Evolutionary conservation across 2,113 vertebrate genomes (phyloP).

Genomic region (Syngnathus typhle): DNA sequence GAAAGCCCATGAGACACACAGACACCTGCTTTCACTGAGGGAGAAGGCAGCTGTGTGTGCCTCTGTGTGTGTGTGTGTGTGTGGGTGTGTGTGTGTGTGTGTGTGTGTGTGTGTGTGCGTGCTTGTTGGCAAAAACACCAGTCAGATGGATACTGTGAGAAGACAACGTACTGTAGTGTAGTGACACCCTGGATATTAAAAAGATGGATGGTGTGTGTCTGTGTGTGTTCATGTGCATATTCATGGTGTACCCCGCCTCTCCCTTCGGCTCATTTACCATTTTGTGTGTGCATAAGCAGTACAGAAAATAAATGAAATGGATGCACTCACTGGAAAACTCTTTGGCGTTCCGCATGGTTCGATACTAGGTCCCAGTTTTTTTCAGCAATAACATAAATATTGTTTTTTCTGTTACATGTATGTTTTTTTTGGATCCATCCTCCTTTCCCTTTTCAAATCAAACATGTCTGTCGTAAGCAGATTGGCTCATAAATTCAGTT

Average conservation of each 20-base stretch:
- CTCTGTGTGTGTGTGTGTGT: constrained; percentile 26
- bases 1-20: constrained; percentile 61
- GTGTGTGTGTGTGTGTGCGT: constrained; percentile 4
- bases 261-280: too few relatives aligned
- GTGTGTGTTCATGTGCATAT: too few relatives aligned
- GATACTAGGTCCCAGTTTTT: background rate
- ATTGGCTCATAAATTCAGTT: constrained; percentile 97
- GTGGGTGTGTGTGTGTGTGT: constrained; percentile 12
- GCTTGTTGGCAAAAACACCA: constrained; percentile 57
- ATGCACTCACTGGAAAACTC: background rate
- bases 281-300: too few relatives aligned
- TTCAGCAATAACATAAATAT: background rate
- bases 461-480: constrained; percentile 85
- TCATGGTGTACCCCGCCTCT: too few relatives aligned
- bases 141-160: constrained; percentile 31
- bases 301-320: too few relatives aligned
- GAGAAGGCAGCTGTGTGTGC: constrained; percentile 48
- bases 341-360: background rate
- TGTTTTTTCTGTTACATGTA: background rate
- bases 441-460: constrained; percentile 65
- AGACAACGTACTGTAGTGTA: constrained; percentile 7
- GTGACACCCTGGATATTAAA: background rate
- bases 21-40: constrained; percentile 63
- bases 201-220: background rate
- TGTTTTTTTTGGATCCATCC: constrained; percentile 30